These are phyloP conservation scores for Serripes groenlandicus DNA, from an alignment of 2,888 invertebrate genomes.

Conservation along the genomic window DNA sequence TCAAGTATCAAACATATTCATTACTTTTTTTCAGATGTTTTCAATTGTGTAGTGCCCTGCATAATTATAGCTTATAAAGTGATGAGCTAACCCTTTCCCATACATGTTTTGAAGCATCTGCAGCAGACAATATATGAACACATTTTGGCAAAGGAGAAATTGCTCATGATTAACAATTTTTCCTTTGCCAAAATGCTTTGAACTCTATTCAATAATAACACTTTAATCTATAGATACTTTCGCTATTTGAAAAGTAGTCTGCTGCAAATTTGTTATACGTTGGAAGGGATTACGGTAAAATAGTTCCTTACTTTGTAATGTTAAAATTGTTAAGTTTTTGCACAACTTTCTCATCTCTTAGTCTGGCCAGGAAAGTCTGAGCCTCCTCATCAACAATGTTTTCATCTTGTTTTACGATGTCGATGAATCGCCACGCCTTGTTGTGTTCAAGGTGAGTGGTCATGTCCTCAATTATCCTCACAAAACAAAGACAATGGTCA, in stretches of 20 bases:
- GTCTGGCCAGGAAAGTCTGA: slow-evolving; percentile 65
- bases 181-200: background rate
- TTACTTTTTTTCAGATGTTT: background rate
- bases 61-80: background rate
- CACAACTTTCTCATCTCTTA: slow-evolving; percentile 70
- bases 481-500: slow-evolving; percentile 74
- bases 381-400: slow-evolving; percentile 68
- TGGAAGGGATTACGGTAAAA: background rate
- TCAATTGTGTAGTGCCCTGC: background rate
- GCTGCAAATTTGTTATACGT: too few relatives aligned
- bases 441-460: slow-evolving; percentile 67
- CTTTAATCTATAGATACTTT: too few relatives aligned
- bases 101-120: background rate
- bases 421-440: slow-evolving; percentile 72
- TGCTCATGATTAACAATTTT: background rate
- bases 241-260: too few relatives aligned
- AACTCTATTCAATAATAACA: background rate
- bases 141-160: background rate
- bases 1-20: too few relatives aligned
- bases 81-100: background rate
- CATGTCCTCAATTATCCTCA: slow-evolving; percentile 75
- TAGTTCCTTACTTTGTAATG: slow-evolving; percentile 47
- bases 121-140: background rate
- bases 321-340: slow-evolving; percentile 58
- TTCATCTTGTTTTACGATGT: slow-evolving; percentile 59